Percentiles rank a stretch among this genome's conserved stretches.
Conservation (phyloP, 2,888 invertebrate genomes). For the Eulithis testata region DNA sequence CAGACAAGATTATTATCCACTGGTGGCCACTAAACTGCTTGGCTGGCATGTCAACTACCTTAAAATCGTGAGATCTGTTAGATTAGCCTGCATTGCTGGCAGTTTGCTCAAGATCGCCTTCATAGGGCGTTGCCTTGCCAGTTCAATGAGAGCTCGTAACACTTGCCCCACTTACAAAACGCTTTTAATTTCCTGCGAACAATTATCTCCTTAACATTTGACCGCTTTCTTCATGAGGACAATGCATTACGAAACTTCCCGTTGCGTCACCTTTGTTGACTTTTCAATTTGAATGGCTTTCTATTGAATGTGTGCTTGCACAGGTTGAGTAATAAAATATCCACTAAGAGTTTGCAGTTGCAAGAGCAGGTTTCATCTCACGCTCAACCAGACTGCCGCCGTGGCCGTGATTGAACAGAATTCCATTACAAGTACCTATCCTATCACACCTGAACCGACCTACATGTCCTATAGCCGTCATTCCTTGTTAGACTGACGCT, state of each 20-base stretch:
- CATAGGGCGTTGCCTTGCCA: constrained; percentile 37
- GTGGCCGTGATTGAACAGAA: constrained; percentile 19
- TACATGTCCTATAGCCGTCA: constrained; percentile 65
- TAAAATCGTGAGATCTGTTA: constrained; percentile 52
- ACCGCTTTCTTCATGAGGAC: constrained; percentile 79
- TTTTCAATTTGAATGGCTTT: constrained; percentile 26
- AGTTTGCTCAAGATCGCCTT: constrained; percentile 50
- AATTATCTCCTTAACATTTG: constrained; percentile 84
- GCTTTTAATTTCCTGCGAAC: constrained; percentile 81
- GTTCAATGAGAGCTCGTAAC: constrained; percentile 25
- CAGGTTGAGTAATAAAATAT: constrained; percentile 12
- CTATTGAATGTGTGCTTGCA: constrained; percentile 19
- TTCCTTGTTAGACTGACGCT: constrained; percentile 58
- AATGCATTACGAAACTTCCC: constrained; percentile 71
- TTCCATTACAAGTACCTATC: constrained; percentile 47
- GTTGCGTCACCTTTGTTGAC: constrained; percentile 44
- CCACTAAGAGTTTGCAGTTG: constrained; percentile 7
- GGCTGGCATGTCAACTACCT: constrained; percentile 43
- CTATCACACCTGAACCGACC: constrained; percentile 61
- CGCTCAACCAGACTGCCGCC: constrained; percentile 9
- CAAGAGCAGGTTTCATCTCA: constrained; percentile 15
- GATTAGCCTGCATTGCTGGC: constrained; percentile 45
- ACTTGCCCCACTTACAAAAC: constrained; percentile 76
- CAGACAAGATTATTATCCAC: constrained; percentile 34
- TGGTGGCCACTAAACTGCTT: constrained; percentile 30